Evolutionary conservation across 2,797 vertebrate species (phyloP).

Genomic region (Ibycter americanus): DNA sequence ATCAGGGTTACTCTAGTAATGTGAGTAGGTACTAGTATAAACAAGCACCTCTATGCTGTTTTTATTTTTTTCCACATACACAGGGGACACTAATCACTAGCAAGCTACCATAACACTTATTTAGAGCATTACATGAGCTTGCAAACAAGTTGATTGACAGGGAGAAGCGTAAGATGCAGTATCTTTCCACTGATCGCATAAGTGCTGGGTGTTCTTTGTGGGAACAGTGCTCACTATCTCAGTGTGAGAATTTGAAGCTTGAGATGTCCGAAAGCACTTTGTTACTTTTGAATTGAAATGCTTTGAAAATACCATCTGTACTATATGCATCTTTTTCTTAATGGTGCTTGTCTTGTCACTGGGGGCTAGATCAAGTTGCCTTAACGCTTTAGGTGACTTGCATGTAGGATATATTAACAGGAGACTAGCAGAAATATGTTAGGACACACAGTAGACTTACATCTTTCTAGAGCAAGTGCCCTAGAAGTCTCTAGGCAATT

Average conservation of each 20-base stretch:
- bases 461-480: not conserved
- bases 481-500: not conserved
- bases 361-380: not conserved
- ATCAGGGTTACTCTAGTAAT: not conserved
- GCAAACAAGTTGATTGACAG: slow-evolving; percentile 55
- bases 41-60: not conserved
- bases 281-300: not conserved
- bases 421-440: not conserved
- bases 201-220: slow-evolving; percentile 23
- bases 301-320: slow-evolving; percentile 1
- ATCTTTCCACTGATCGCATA: slow-evolving; percentile 60
- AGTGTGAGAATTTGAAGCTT: not conserved
- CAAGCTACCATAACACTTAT: not conserved
- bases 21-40: not conserved
- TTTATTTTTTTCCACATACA: slow-evolving; percentile 6
- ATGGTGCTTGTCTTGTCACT: not conserved
- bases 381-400: not conserved
- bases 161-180: slow-evolving; percentile 55
- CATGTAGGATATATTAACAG: not conserved
- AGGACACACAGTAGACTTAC: not conserved
- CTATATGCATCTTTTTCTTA: not conserved
- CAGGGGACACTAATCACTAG: slow-evolving; percentile 52
- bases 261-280: not conserved
- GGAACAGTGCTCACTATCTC: not conserved
- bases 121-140: slow-evolving; percentile 20